Conservation (phyloP, 1,140 invertebrate species). For the Drosophila tristis region DNA sequence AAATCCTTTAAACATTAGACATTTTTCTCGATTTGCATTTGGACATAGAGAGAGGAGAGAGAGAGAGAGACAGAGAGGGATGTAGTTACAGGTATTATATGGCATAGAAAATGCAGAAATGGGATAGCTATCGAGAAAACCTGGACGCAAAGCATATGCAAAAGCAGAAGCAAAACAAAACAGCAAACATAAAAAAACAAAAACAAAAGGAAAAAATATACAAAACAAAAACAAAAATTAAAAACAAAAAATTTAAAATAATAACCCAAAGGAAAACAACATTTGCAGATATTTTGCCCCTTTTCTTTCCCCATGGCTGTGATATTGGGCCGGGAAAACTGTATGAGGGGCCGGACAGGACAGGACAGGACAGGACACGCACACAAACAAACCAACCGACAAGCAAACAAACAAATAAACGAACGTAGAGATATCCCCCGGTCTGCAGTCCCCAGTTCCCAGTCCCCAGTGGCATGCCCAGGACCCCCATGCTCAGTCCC, state of each 20-base stretch:
- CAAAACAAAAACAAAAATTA: constrained; percentile 41
- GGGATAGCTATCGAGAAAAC: not conserved
- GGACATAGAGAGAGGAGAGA: too few relatives aligned
- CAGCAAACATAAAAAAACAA: constrained; percentile 34
- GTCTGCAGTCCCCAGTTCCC: not conserved
- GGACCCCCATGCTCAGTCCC: too few relatives aligned
- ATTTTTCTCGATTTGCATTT: too few relatives aligned
- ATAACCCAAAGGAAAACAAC: constrained; percentile 82
- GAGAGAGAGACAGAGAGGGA: too few relatives aligned
- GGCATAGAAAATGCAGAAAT: not conserved
- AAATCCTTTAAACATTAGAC: too few relatives aligned
- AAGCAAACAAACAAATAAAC: constrained; percentile 46
- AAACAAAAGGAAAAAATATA: constrained; percentile 44
- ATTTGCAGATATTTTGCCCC: constrained; percentile 72
- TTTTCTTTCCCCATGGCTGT: constrained; percentile 30
- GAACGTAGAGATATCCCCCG: constrained; percentile 33
- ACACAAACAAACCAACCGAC: constrained; percentile 2
- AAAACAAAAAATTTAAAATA: constrained; percentile 66
- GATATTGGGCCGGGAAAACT: constrained; percentile 24
- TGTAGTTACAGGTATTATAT: too few relatives aligned
- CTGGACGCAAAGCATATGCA: not conserved
- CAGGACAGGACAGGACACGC: constrained; percentile 35
- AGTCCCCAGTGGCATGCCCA: not conserved
- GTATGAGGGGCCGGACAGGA: constrained; percentile 42
- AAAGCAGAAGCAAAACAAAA: not conserved